Evolutionary conservation across 1,140 invertebrate species (phyloP), one percentile per base, ranked within the genome.

Genomic region (Tigriopus japonicus): DNA sequence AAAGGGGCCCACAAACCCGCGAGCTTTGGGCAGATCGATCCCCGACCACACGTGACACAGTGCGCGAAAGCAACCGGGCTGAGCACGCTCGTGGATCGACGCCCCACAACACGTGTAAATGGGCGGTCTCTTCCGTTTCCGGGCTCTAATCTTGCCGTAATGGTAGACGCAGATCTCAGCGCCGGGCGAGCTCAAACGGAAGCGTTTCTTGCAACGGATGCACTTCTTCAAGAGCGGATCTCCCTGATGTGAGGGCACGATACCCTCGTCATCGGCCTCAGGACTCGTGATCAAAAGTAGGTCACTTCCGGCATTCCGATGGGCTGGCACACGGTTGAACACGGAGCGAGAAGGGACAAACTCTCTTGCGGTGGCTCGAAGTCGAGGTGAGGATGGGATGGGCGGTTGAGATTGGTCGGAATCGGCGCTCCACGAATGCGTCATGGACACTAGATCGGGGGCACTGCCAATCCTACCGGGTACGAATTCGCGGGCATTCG

Each of bases 31-130:
- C 28, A 41, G 6, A 43, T 35, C 28, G 28, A 41, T 28, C 14
- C 40, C 55, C 14, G 28, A 17, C 55, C 55, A 58, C 15, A 58
- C 55, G 28, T 58, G 55, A 43, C 40, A 41, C 2, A 41, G 28
- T 3, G 21, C 55, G 2, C 14, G 15, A 28, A 14, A 15, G 40
- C 55, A 58, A 13, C 55, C 55, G 12, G 12, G 12, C 42, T 23
- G 12, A 49, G 45, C n/a, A 6, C 21, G 45, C 2, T 15, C n/a
- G 5, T 42, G 13, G 23, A 41, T 14, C 15, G 24, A 17, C 12
- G 7, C 24, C 6, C 55, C 55, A 58, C 55, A 58, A 40, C 55
- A 58, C 14, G 55, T 41, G 40, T 58, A 58, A 35, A 35, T 35
- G 17, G 52, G 19, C 21, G 21, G 21, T n/a, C 52, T 5, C n/a